Evolutionary conservation across 2,888 invertebrate genomes (phyloP).

Genomic region (Aethes cnicana): DNA sequence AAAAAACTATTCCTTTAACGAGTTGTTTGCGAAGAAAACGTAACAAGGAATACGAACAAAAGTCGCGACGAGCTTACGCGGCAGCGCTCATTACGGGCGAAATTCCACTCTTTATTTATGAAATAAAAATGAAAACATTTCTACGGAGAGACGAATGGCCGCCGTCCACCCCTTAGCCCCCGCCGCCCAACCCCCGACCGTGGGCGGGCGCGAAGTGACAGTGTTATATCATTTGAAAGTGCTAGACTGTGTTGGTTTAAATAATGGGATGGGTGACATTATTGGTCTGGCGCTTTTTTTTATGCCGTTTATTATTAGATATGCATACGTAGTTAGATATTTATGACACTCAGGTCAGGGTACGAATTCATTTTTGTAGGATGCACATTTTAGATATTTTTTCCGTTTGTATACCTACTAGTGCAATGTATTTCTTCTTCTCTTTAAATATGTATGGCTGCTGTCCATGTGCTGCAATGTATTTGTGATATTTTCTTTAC

Average conservation of each 20-base stretch:
- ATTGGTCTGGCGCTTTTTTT: too few relatives aligned
- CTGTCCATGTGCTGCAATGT: too few relatives aligned
- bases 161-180: conserved; percentile 32
- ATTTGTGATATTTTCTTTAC: too few relatives aligned
- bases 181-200: conserved; percentile 35
- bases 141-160: conserved; percentile 69
- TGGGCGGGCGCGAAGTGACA: conserved; percentile 33
- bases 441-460: too few relatives aligned
- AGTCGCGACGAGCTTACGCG: conserved; percentile 28
- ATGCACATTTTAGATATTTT: too few relatives aligned
- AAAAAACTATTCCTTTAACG: conserved; percentile 23
- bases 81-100: conserved; percentile 62
- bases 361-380: too few relatives aligned
- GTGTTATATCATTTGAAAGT: conserved; percentile 35
- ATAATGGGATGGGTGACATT: conserved; percentile 25
- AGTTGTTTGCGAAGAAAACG: conserved; percentile 19
- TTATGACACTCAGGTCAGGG: too few relatives aligned
- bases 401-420: too few relatives aligned
- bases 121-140: conserved; percentile 82
- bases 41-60: conserved; percentile 31
- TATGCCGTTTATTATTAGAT: too few relatives aligned
- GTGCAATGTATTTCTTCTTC: too few relatives aligned
- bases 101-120: conserved; percentile 77
- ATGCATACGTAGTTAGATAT: too few relatives aligned
- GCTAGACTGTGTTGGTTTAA: conserved; percentile 32